These are phyloP conservation scores for Amphipyra tragopoginis DNA, from an alignment of 2,888 invertebrate genomes.

Conservation along the genomic window DNA sequence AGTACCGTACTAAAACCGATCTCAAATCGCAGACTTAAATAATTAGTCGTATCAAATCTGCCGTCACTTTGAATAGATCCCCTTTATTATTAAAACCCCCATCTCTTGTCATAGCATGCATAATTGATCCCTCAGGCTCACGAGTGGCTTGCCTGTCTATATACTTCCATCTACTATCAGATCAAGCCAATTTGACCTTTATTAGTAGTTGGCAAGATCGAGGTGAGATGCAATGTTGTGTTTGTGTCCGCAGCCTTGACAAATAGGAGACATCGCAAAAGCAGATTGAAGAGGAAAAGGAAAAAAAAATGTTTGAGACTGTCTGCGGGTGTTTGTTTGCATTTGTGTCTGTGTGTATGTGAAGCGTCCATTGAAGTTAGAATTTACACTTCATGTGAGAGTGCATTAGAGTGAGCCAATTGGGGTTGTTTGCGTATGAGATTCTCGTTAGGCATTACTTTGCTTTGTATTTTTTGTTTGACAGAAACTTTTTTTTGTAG, in stretches of 20 bases:
- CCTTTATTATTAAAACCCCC: slow-evolving; percentile 72
- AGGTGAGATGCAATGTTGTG: not conserved
- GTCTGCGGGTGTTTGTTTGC: slow-evolving; percentile 57
- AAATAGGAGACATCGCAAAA: slow-evolving; percentile 65
- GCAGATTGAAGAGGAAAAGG: slow-evolving; percentile 62
- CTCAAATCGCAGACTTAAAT: slow-evolving; percentile 50
- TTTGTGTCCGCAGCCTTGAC: slow-evolving; percentile 49
- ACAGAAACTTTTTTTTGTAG: not conserved
- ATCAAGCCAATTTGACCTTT: slow-evolving; percentile 53
- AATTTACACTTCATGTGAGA: slow-evolving; percentile 42
- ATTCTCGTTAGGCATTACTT: slow-evolving; percentile 9
- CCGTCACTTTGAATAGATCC: slow-evolving; percentile 59
- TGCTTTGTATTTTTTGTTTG: not conserved
- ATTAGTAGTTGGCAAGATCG: slow-evolving; percentile 27
- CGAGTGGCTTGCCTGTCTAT: slow-evolving; percentile 63
- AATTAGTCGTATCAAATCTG: slow-evolving; percentile 64
- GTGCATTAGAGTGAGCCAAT: slow-evolving; percentile 31
- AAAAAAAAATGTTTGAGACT: slow-evolving; percentile 59
- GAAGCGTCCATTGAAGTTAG: slow-evolving; percentile 52
- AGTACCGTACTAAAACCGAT: slow-evolving; percentile 23
- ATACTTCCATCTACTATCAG: slow-evolving; percentile 10
- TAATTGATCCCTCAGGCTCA: slow-evolving; percentile 74
- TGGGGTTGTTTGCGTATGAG: slow-evolving; percentile 17
- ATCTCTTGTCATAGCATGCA: slow-evolving; percentile 73
- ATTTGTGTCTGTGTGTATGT: slow-evolving; percentile 27